Evolutionary conservation across 2,888 invertebrate species (phyloP), one percentile per base, ranked within the genome.

Genomic region (Eustalomyia histrio): DNA sequence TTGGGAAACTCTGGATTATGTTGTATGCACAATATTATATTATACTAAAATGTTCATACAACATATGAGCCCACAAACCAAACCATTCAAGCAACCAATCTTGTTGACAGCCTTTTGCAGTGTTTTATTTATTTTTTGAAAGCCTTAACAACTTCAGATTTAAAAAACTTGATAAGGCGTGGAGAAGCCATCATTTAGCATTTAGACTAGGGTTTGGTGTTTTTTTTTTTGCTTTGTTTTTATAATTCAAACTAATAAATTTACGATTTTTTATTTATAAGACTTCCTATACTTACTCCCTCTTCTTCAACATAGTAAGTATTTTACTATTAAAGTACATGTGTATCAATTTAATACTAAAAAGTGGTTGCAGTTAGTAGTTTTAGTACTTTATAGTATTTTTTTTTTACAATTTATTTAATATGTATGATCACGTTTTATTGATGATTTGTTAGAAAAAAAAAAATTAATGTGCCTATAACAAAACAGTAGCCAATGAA

Each of bases 351-450:
- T 68, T 63, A 67, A 57, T 76, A 39, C 29, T 67, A 24, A 57
- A 57, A 71, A 79, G 74, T 75, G 74, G 74, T 71, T 55, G 74
- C 65, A 71, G 18, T 71, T 61, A 5, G 47, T 71, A 71, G 43
- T 58, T 71, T 69, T 83, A 52, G 63, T 76, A 60, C 39, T 47
- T 24, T 47, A 43, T 60, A 35, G 29, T 2, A 18, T 29, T 58
- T 5, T 16, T 57, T 60, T 60, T 50, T 67, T 55, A 43, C 29
- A 64, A 43, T 57, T 57, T 47, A 69, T 74, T 60, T 60, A 75
- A 78, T 75, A 83, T 82, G 83, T 76, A 74, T 74, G 82, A 80
- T 80, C 82, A 82, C 83, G 83, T 83, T 80, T 80, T 79, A 75
- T 83, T 75, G 72, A 60, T 64, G 71, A 76, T 76, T 73, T 82